A percentile compares a stretch with the other conserved stretches of the same genome.
phyloP scores from a whole-genome alignment of 2,797 vertebrate species.

The Lindbergichthys nudifrons region DNA sequence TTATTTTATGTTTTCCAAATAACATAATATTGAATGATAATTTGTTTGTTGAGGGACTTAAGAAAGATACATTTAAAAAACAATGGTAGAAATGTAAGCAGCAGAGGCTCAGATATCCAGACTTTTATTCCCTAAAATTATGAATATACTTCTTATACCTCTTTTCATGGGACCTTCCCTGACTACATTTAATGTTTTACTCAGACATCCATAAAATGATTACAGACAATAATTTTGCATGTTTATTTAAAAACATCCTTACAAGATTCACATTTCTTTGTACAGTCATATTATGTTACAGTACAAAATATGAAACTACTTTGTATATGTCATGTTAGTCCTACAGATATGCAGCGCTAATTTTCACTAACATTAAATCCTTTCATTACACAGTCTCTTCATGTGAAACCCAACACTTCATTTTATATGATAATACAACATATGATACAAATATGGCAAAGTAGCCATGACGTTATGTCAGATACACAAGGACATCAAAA shows the following conservation, averaged over 20 bases:
- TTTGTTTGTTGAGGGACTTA: not conserved
- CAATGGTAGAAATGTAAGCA: not conserved
- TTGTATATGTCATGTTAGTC: conserved; percentile 52
- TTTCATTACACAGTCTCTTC: conserved; percentile 34
- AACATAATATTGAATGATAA: too few species aligned
- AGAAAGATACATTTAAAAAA: not conserved
- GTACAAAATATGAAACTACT: conserved; percentile 53
- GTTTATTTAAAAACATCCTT: conserved; percentile 77
- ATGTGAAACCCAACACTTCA: conserved; percentile 35
- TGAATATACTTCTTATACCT: too few species aligned
- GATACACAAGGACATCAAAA: conserved; percentile 21
- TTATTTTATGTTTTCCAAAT: too few species aligned
- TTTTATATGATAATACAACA: conserved; percentile 46
- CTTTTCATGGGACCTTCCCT: too few species aligned
- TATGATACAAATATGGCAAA: conserved; percentile 65
- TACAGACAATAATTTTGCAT: conserved; percentile 30
- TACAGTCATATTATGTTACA: conserved; percentile 70
- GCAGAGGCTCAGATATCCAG: not conserved
- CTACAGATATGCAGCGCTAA: conserved; percentile 25
- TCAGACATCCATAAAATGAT: not conserved
- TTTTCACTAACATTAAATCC: conserved; percentile 30
- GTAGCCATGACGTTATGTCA: conserved; percentile 23
- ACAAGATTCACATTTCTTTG: conserved; percentile 66
- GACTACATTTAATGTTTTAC: too few species aligned
- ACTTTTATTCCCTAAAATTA: not conserved